phyloP scores from a whole-genome alignment of 2,113 vertebrate genomes.

The Smithornis capensis region DNA sequence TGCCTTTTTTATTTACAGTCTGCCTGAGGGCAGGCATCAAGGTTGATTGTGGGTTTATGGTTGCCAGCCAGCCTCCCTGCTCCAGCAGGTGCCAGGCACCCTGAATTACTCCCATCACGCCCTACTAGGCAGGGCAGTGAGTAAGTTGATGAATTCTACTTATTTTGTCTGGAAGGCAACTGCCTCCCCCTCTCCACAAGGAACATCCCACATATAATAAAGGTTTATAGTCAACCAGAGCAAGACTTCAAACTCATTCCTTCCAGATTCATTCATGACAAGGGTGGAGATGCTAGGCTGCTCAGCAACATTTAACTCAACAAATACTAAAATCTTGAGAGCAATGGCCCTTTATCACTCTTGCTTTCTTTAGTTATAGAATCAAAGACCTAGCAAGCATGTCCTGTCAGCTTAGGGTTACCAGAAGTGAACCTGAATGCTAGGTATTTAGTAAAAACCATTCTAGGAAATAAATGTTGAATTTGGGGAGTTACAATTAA shows the following conservation, averaged over 20 bases:
- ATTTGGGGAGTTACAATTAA: background rate
- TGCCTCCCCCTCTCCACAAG: constrained; percentile 54
- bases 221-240: constrained; percentile 75
- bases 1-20: constrained; percentile 69
- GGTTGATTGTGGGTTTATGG: constrained; percentile 60
- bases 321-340: constrained; percentile 67
- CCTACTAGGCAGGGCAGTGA: constrained; percentile 67
- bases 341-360: constrained; percentile 42
- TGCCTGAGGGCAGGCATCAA: constrained; percentile 67
- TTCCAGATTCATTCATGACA: constrained; percentile 76
- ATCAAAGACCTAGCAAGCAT: constrained; percentile 37
- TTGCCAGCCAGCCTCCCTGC: constrained; percentile 71
- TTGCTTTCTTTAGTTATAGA: constrained; percentile 26
- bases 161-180: constrained; percentile 62
- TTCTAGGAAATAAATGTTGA: background rate
- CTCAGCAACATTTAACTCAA: constrained; percentile 75
- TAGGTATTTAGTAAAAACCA: background rate
- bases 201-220: constrained; percentile 77
- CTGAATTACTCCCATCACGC: constrained; percentile 70
- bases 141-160: constrained; percentile 69
- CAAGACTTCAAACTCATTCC: constrained; percentile 75
- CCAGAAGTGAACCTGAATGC: constrained; percentile 32
- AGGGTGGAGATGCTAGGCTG: constrained; percentile 61
- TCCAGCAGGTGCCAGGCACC: constrained; percentile 84
- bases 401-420: constrained; percentile 33